phyloP scores from a whole-genome alignment of 2,113 vertebrate genomes.

The Barbus barbus region DNA sequence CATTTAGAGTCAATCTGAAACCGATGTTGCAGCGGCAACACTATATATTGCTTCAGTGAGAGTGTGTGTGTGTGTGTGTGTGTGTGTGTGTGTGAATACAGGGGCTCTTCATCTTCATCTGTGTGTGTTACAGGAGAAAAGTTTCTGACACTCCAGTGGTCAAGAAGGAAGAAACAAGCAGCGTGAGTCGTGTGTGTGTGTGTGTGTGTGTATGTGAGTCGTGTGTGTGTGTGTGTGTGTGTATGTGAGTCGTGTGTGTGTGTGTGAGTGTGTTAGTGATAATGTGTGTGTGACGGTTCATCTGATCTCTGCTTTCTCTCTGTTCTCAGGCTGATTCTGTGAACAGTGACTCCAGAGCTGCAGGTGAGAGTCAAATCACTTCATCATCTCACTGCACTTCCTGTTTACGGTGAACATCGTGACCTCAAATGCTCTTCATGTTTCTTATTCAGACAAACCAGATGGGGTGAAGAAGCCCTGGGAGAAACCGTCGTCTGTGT shows the following conservation, averaged over 20 bases:
- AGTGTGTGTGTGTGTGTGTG: no score
- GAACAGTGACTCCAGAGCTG: conserved; percentile 57
- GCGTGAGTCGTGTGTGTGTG: conserved; percentile 20
- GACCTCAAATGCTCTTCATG: conserved; percentile 1
- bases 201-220: no score
- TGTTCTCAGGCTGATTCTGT: conserved; percentile 71
- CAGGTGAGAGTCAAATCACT: conserved; percentile 51
- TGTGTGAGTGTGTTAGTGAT: neutral
- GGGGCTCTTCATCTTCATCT: neutral
- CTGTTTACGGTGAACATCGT: neutral
- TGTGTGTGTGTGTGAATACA: neutral
- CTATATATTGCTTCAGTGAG: neutral
- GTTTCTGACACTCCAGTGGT: conserved; percentile 68
- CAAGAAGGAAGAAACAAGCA: conserved; percentile 67
- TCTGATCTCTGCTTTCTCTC: no score
- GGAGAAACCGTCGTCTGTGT: conserved; percentile 78
- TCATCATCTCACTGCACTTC: neutral
- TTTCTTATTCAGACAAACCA: conserved; percentile 52
- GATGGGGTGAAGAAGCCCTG: conserved; percentile 75
- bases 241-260: neutral
- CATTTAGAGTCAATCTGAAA: neutral
- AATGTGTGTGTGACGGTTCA: neutral
- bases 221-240: no score
- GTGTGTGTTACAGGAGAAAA: conserved; percentile 74
- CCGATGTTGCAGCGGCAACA: neutral